These are phyloP conservation scores for Heteropelma amictum DNA, from an alignment of 2,888 invertebrate species.

Conservation along the genomic window DNA sequence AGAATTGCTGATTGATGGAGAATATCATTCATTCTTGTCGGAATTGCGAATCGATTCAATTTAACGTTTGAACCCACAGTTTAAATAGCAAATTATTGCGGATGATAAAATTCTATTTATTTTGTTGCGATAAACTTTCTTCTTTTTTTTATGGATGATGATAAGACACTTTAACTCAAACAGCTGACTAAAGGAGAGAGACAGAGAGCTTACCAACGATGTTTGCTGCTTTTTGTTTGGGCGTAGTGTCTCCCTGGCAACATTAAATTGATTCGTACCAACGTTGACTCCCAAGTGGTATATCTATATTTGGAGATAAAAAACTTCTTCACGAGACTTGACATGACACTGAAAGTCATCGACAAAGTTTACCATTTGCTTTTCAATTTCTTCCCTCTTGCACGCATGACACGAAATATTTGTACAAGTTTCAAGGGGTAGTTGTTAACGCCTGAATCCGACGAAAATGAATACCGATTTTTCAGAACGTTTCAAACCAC, in stretches of 20 bases:
- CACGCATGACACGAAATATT: too few species aligned
- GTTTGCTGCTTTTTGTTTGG: constrained; percentile 68
- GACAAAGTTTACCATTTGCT: too few species aligned
- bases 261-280: constrained; percentile 73
- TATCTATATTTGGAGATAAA: too few species aligned
- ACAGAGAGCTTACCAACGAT: not conserved
- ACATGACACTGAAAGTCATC: too few species aligned
- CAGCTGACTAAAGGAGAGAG: not conserved
- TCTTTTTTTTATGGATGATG: not conserved
- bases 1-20: not conserved
- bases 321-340: too few species aligned
- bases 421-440: too few species aligned
- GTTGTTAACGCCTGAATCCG: too few species aligned
- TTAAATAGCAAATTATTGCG: not conserved
- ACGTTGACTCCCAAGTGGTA: constrained; percentile 24
- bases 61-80: not conserved
- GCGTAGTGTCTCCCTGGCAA: constrained; percentile 70
- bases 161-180: not conserved
- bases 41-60: not conserved
- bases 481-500: too few species aligned
- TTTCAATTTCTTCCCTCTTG: too few species aligned
- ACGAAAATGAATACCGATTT: too few species aligned
- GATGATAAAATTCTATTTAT: constrained; percentile 1
- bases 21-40: constrained; percentile 9
- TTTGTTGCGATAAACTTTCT: not conserved